These are phyloP conservation scores for Sepioteuthis lessoniana DNA, from an alignment of 2,888 invertebrate genomes.

Conservation along the genomic window DNA sequence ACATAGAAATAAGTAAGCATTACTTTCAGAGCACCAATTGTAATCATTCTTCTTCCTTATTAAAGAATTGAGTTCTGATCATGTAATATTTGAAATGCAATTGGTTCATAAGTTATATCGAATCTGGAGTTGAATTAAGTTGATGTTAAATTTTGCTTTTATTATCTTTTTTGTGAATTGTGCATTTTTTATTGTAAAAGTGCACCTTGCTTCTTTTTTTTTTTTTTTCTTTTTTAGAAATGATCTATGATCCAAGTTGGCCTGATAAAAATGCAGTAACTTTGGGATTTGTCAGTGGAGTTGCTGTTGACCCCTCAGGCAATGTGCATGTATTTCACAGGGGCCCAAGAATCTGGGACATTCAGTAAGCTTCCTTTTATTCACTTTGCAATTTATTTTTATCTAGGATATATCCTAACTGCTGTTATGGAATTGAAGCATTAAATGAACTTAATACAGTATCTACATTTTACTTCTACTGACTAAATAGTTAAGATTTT, in stretches of 20 bases:
- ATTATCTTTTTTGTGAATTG: not conserved
- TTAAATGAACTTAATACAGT: too few species aligned
- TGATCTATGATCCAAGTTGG: constrained; percentile 39
- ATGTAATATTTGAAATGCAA: too few species aligned
- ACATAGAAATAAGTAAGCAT: too few species aligned
- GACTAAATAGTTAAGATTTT: too few species aligned
- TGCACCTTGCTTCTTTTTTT: not conserved
- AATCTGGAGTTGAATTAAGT: too few species aligned
- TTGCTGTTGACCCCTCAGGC: constrained; percentile 86
- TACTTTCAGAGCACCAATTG: too few species aligned
- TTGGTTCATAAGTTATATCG: too few species aligned
- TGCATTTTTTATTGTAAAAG: not conserved
- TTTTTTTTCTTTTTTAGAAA: not conserved
- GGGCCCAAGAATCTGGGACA: constrained; percentile 85
- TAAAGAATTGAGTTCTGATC: too few species aligned
- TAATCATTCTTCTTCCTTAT: too few species aligned
- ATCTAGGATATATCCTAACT: not conserved
- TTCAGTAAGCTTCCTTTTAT: constrained; percentile 77
- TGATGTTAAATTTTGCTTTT: too few species aligned
- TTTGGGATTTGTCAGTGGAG: constrained; percentile 88
- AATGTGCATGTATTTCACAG: constrained; percentile 91
- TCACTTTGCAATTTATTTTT: not conserved
- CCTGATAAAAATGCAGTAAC: constrained; percentile 48
- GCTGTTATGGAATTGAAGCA: too few species aligned
- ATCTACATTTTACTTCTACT: too few species aligned